These are phyloP conservation scores for Kuschelorhynchus macadamiae DNA, from an alignment of 2,888 invertebrate species.

Conservation along the genomic window DNA sequence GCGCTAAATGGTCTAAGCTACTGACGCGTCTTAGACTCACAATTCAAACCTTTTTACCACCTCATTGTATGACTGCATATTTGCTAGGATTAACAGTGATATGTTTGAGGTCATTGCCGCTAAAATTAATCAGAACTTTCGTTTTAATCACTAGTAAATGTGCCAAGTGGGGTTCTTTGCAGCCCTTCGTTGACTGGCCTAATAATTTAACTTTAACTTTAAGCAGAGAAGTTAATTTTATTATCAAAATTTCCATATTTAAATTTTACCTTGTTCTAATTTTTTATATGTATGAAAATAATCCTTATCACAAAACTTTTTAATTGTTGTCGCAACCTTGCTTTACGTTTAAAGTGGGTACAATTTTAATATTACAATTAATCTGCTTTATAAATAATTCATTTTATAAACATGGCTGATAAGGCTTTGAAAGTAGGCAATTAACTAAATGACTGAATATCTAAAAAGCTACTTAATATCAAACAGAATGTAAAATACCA, in stretches of 20 bases:
- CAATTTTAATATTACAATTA: constrained; percentile 44
- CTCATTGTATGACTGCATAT: too few relatives aligned
- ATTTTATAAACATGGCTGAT: constrained; percentile 41
- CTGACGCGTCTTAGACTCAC: too few relatives aligned
- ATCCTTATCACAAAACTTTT: constrained; percentile 38
- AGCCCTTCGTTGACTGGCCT: too few relatives aligned
- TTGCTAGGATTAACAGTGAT: too few relatives aligned
- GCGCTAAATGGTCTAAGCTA: too few relatives aligned
- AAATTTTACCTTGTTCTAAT: constrained; percentile 30
- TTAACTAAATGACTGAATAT: constrained; percentile 32
- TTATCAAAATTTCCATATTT: not conserved
- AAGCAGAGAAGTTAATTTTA: not conserved
- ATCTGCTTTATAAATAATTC: constrained; percentile 41
- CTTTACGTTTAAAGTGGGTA: constrained; percentile 36
- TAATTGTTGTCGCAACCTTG: constrained; percentile 41
- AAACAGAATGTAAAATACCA: not conserved
- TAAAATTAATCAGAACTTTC: too few relatives aligned
- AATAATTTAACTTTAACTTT: too few relatives aligned
- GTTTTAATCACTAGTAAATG: too few relatives aligned
- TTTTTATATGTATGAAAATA: constrained; percentile 31
- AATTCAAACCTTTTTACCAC: too few relatives aligned
- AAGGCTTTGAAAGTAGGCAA: constrained; percentile 27
- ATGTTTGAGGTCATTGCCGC: too few relatives aligned
- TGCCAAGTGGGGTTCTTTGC: too few relatives aligned
- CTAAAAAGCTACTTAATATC: not conserved